Percentiles rank a stretch among this genome's conserved stretches.
Conservation (phyloP, 2,888 invertebrate species). For the Chaitophorus viminalis region DNA sequence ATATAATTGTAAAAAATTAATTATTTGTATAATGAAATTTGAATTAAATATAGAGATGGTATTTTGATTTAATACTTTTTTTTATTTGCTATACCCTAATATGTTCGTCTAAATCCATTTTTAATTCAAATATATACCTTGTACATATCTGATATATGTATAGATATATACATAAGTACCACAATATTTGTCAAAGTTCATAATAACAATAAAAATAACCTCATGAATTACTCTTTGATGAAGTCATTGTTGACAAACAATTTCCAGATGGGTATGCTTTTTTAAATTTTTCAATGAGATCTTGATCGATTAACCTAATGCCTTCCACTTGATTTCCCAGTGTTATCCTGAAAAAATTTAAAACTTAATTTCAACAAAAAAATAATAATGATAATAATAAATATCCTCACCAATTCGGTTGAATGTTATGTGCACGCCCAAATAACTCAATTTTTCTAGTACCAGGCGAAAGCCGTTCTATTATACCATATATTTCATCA, state of each 20-base stretch:
- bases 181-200: background rate
- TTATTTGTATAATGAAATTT: slow-evolving; percentile 27
- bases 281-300: slow-evolving; percentile 87
- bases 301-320: slow-evolving; percentile 90
- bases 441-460: slow-evolving; percentile 97
- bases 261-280: slow-evolving; percentile 93
- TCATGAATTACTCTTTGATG: slow-evolving; percentile 65
- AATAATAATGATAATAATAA: background rate
- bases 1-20: slow-evolving; percentile 28
- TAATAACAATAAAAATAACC: background rate
- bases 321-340: slow-evolving; percentile 97
- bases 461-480: slow-evolving; percentile 94
- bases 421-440: slow-evolving; percentile 96
- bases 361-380: background rate
- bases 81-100: background rate
- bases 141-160: too few species aligned
- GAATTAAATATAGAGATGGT: slow-evolving; percentile 28
- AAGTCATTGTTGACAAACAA: slow-evolving; percentile 72
- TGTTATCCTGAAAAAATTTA: slow-evolving; percentile 75
- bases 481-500: slow-evolving; percentile 98
- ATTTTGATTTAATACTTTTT: background rate
- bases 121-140: too few species aligned
- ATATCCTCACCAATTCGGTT: slow-evolving; percentile 87
- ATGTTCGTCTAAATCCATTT: background rate
- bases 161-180: too few species aligned